Conservation (phyloP, 2,888 invertebrate genomes). For the Tipula confusa region DNA sequence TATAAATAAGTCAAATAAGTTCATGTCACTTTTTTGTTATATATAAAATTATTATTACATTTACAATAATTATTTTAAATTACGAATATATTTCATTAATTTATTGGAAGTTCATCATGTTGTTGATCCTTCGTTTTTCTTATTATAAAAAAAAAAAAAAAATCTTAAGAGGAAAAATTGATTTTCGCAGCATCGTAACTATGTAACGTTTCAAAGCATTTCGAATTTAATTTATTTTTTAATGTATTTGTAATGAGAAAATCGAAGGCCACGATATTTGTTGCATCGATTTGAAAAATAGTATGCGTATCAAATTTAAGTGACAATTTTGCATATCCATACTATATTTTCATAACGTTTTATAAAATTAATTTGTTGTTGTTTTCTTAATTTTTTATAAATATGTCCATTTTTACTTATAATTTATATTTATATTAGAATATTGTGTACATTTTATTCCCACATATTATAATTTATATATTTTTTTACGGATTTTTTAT, state of each 20-base stretch:
- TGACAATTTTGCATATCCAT: not conserved
- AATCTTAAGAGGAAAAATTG: conserved; percentile 8
- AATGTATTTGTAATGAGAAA: not conserved
- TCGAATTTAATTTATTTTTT: not conserved
- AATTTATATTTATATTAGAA: not conserved
- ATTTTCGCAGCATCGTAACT: not conserved
- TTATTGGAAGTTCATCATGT: not conserved
- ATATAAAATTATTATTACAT: conserved; percentile 16
- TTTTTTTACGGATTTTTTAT: not conserved
- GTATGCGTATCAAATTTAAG: not conserved
- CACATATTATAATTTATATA: not conserved
- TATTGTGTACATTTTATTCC: not conserved
- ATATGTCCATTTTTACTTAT: not conserved
- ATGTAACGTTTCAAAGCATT: not conserved
- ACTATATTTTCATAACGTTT: not conserved
- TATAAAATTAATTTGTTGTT: not conserved
- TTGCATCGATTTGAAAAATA: not conserved
- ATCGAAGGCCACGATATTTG: not conserved
- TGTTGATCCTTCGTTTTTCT: conserved; percentile 20
- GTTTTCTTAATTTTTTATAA: not conserved
- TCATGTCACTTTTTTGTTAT: not conserved
- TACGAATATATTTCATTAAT: not conserved
- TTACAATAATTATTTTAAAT: not conserved
- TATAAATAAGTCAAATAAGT: not conserved
- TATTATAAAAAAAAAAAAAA: not conserved